A percentile compares a stretch with the other conserved stretches of the same genome.
phyloP scores from a whole-genome alignment of 2,113 vertebrate species.

The Pyrgilauda ruficollis region DNA sequence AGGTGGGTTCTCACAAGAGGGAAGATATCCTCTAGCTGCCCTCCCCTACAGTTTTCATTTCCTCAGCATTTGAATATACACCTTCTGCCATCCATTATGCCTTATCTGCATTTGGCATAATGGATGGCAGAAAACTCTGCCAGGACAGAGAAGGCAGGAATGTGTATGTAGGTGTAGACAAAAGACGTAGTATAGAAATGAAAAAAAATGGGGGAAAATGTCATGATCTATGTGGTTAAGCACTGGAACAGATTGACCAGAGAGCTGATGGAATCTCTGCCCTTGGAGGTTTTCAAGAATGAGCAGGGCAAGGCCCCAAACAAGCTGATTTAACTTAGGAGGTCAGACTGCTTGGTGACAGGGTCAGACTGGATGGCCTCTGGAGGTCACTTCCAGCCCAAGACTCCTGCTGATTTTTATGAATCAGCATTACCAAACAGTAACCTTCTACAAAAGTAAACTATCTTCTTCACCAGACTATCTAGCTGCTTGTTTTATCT shows the following conservation, averaged over 20 bases:
- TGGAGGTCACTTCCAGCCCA: background rate
- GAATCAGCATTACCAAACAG: background rate
- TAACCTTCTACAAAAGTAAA: background rate
- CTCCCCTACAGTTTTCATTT: background rate
- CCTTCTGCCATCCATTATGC: too few species aligned
- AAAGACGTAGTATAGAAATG: accelerated
- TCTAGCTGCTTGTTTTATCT: background rate
- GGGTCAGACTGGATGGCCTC: background rate
- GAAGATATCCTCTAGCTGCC: background rate
- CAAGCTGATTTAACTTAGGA: background rate
- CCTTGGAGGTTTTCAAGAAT: background rate
- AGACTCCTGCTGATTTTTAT: background rate
- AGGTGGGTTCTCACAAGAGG: background rate
- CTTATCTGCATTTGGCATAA: background rate
- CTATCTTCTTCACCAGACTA: background rate
- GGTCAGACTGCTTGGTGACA: background rate
- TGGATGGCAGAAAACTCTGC: background rate
- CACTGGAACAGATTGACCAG: background rate
- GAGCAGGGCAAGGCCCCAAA: background rate
- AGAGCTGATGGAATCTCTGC: background rate
- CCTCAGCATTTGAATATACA: background rate
- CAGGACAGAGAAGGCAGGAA: background rate
- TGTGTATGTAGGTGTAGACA: background rate
- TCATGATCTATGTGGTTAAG: background rate
- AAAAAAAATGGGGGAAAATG: accelerated